These are phyloP conservation scores for Helogale parvula DNA, from an alignment of 2,113 vertebrate species.

Conservation along the genomic window DNA sequence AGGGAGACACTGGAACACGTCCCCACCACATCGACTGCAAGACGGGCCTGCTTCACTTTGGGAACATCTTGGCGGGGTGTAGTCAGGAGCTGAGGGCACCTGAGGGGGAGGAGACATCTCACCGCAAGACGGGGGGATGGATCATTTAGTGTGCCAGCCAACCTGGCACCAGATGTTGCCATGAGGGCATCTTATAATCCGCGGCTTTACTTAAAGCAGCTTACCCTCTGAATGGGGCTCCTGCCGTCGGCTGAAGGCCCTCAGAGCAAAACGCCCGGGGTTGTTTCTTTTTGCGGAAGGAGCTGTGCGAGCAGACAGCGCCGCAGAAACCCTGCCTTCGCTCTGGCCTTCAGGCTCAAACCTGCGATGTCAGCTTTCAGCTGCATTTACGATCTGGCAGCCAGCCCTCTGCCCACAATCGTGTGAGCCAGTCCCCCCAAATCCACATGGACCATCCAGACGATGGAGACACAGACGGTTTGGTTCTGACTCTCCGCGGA, in stretches of 20 bases:
- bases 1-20: no score
- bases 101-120: not conserved
- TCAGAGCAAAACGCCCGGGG: not conserved
- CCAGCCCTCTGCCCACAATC: not conserved
- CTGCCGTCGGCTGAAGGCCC: not conserved
- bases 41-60: not conserved
- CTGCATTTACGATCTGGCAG: no score
- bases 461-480: no score
- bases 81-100: not conserved
- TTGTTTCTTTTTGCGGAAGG: not conserved
- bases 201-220: not conserved
- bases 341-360: not conserved
- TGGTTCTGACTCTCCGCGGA: not conserved
- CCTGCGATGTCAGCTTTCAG: no score
- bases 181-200: not conserved
- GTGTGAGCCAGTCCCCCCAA: not conserved
- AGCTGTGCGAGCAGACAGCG: not conserved
- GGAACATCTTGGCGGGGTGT: no score
- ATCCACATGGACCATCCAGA: not conserved
- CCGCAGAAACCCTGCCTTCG: not conserved
- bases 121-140: not conserved
- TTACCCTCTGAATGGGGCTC: not conserved
- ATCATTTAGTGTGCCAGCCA: not conserved
- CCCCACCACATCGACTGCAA: not conserved
- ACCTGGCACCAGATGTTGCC: not conserved